Evolutionary conservation across 1,140 invertebrate genomes (phyloP).

Genomic region (Papilio machaon): DNA sequence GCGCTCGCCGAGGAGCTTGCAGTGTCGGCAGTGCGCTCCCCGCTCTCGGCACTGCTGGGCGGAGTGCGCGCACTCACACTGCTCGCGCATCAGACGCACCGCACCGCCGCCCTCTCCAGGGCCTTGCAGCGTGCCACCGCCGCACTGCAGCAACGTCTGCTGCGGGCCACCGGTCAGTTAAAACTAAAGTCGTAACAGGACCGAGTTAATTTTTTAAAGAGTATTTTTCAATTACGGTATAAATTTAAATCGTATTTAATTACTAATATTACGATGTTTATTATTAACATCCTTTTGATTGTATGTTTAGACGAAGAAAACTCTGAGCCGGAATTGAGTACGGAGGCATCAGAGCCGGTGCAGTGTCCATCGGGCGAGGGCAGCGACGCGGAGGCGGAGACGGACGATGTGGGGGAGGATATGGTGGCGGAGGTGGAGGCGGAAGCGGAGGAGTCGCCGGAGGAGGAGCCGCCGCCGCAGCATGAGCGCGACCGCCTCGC

Average conservation of each 20-base stretch:
- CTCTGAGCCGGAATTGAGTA: conserved; percentile 37
- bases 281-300: background rate
- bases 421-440: conserved; percentile 42
- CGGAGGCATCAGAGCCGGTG: conserved; percentile 42
- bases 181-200: background rate
- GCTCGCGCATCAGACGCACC: conserved; percentile 50
- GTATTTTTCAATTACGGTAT: background rate
- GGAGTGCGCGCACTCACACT: conserved; percentile 57
- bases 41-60: conserved; percentile 51
- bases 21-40: conserved; percentile 43
- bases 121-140: conserved; percentile 49
- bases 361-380: conserved; percentile 35
- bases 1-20: conserved; percentile 60
- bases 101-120: conserved; percentile 39
- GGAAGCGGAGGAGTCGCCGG: conserved; percentile 47
- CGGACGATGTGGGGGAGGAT: conserved; percentile 36
- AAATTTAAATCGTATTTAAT: too few species aligned
- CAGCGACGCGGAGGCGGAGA: conserved; percentile 38
- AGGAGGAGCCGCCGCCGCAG: conserved; percentile 45
- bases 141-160: conserved; percentile 54
- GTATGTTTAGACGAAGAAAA: conserved; percentile 48
- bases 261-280: too few species aligned
- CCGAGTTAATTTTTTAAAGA: background rate
- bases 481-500: conserved; percentile 33
- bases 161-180: conserved; percentile 49